Base-by-base conservation (phyloP, 2,797 vertebrate species). In the Crocidura indochinensis region DNA sequence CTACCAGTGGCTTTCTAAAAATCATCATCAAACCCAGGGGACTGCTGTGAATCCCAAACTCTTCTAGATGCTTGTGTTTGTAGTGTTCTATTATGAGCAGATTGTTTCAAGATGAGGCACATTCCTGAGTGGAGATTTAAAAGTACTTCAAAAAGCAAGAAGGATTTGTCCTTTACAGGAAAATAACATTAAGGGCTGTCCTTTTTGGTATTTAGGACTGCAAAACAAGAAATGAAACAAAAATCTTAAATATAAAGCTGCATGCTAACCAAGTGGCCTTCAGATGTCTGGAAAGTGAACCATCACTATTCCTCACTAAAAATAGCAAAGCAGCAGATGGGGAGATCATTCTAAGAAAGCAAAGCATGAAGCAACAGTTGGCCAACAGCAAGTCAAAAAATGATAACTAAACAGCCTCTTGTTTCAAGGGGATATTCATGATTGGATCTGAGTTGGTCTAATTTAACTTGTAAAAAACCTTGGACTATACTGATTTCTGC, bases 61-160 rank as follows among this genome's bases (percentile, higher is more conserved):
- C 38, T 90, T 86, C 14, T 38, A 84, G 46, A 71, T 65, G 67
- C 29, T 60, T 82, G 20, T 1, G 51, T 12, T 15, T 64, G 8
- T 46, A 85, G 53, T 87, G 88, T 87, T 84, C 71, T 19, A 87
- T 47, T 26, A 75, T 74, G 91, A 90, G 44, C 7, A 72, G 4
- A n/a, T 92, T 71, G 75, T 89, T 72, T 6, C 84, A 82, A 94
- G 82, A 89, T 47, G 31, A 88, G 62, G 10, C 29, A 84, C n/a
- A 31, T 24, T 81, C 53, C 68, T 81, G 64, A 46, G 69, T 49
- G 10, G 65, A 51, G 38, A 31, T 26, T 12, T 71, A 79, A 82
- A 94, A 87, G 69, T 22, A 67, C 72, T 94, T 83, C 3, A 72
- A 80, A 78, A 83, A 80, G 38, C 4, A 92, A 86, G 67, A 84